These are phyloP conservation scores for Otus sunia DNA, from an alignment of 2,113 vertebrate species.

Conservation along the genomic window DNA sequence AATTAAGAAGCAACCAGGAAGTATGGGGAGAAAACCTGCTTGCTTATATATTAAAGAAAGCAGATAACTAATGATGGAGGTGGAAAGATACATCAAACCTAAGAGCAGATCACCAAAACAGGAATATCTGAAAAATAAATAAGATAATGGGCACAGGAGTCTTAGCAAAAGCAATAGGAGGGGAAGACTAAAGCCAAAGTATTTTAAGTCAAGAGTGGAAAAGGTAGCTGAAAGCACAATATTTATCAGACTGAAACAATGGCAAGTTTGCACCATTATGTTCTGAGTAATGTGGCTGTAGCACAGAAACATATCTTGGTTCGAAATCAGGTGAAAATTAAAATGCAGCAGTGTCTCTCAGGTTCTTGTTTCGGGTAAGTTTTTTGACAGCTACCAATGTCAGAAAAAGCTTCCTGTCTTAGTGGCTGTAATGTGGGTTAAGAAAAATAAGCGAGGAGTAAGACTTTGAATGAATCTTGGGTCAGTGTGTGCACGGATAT, in stretches of 20 bases:
- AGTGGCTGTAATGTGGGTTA: conserved; percentile 32
- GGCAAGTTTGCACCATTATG: conserved; percentile 1
- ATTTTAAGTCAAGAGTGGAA: not conserved
- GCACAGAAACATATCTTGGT: conserved; percentile 50
- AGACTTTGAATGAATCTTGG: conserved; percentile 42
- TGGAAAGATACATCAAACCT: not conserved
- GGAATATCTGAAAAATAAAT: not conserved
- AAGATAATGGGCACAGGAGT: not conserved
- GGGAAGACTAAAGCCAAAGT: not conserved
- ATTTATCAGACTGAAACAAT: not conserved
- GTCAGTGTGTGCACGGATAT: not conserved
- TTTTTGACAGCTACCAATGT: conserved; percentile 52
- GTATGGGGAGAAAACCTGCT: not conserved
- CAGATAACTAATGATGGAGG: not conserved
- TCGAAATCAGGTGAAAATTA: conserved; percentile 68
- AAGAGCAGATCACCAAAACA: not conserved
- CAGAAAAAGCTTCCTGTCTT: conserved; percentile 52
- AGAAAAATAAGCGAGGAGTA: conserved; percentile 29
- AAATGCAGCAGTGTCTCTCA: conserved; percentile 46
- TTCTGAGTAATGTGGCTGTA: not conserved
- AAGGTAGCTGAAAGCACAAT: not conserved
- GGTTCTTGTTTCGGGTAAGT: conserved; percentile 49
- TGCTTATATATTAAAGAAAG: not conserved
- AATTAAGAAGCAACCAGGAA: not conserved
- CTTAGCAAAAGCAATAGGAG: not conserved